Evolutionary conservation across 2,888 invertebrate species (phyloP), one percentile per base, ranked within the genome.

Genomic region (Falcaria lacertinaria): DNA sequence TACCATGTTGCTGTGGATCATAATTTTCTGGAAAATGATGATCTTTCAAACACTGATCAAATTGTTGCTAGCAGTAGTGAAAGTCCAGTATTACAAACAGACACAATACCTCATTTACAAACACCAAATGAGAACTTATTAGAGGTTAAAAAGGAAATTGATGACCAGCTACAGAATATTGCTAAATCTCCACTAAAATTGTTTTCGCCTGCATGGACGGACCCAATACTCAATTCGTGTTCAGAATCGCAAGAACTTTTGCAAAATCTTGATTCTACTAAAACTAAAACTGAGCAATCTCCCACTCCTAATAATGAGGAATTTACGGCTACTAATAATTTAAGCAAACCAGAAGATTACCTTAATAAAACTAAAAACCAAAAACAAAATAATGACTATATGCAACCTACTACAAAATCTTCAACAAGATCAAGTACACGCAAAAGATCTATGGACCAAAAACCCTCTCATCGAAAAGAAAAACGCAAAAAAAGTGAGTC

Each of bases 1-100:
- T 89, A 89, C 53, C 89, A 88, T 79, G 87, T 89, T 19, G 81
- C 78, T 43, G 88, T 89, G n/a, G 88, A 88, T 52, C 85, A 71
- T 50, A 81, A 73, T 48, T 87, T 86, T 50, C 75, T 87, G 49
- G 76, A 73, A 50, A 64, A 60, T 49, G 80, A 85, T 57, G 71
- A 75, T 55, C 42, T 57, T 11, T 11, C 52, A 42, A 60, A 47
- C 47, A 57, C 60, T 16, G 54, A 51, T 38, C 49, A 15, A 40
- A 33, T 46, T 39, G 39, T 41, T 16, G 47, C 41, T 32, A 43
- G 34, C 25, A 53, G 36, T 39, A 49, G 42, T 32, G 50, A 46
- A 37, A 43, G 59, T 19, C 62, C 69, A 39, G 42, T 38, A 11
- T 40, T 33, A 50, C 47, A 42, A 52, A 40, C 33, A 42, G n/a